These are phyloP conservation scores for Cassiopea xamachana DNA, from an alignment of 30 jellyfish, hydroid and myxozoan genomes.

Conservation along the genomic window DNA sequence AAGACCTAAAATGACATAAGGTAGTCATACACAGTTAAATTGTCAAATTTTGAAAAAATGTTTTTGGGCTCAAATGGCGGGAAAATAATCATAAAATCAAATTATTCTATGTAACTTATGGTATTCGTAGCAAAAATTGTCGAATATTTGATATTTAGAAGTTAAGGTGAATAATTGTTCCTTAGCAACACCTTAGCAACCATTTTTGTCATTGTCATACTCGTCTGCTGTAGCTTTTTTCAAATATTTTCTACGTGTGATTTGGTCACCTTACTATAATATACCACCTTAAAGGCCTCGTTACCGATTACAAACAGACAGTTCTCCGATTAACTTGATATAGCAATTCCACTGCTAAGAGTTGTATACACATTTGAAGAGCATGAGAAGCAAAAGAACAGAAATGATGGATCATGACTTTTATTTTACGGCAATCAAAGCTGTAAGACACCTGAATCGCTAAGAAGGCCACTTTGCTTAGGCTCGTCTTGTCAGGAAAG, in stretches of 20 bases:
- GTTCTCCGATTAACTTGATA: neutral
- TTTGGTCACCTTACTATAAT: neutral
- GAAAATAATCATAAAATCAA: neutral
- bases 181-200: neutral
- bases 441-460: neutral
- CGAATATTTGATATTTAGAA: neutral
- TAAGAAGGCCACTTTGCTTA: neutral
- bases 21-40: neutral
- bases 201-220: neutral
- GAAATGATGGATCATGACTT: neutral
- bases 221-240: neutral
- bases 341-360: neutral
- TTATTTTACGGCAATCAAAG: neutral
- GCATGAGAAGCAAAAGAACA: neutral
- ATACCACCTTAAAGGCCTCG: neutral
- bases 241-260: neutral
- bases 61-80: neutral
- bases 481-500: neutral
- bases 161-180: neutral
- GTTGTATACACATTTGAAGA: neutral
- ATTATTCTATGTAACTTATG: neutral
- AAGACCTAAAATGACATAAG: constrained; percentile 16
- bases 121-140: neutral
- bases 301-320: neutral
- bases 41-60: neutral